Conservation (phyloP, 2,113 vertebrate genomes). For the Cepphus grylle region DNA sequence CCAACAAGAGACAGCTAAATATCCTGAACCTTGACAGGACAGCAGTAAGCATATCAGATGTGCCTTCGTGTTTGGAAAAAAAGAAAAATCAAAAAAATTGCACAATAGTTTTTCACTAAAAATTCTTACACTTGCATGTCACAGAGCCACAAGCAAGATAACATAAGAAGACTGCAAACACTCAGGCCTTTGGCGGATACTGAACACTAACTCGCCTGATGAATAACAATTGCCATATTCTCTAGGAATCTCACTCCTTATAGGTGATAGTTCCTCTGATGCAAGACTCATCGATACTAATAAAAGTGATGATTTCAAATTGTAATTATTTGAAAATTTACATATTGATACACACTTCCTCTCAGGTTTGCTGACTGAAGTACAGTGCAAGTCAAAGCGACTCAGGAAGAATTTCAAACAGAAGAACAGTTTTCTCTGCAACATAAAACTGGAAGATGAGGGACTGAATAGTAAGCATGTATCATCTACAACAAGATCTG, state of each 20-base stretch:
- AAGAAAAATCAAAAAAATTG: background rate
- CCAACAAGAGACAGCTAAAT: background rate
- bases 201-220: background rate
- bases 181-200: background rate
- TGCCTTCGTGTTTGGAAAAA: background rate
- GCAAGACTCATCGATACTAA: background rate
- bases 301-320: background rate
- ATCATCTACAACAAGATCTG: slow-evolving; percentile 83
- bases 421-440: slow-evolving; percentile 67
- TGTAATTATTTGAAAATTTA: background rate
- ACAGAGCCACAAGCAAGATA: background rate
- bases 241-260: background rate
- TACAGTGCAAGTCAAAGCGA: slow-evolving; percentile 93
- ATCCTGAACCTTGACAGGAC: background rate
- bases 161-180: background rate
- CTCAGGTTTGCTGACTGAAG: slow-evolving; percentile 89
- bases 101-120: background rate
- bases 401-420: slow-evolving; percentile 87
- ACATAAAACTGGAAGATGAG: slow-evolving; percentile 78
- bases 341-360: background rate
- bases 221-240: background rate
- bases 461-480: slow-evolving; percentile 79
- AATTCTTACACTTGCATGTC: background rate
- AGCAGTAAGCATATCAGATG: background rate
- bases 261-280: background rate